Percentiles rank a stretch among this genome's conserved stretches.
Evolutionary conservation across 2,797 vertebrate genomes (phyloP).

Genomic region (Vireo griseus): DNA sequence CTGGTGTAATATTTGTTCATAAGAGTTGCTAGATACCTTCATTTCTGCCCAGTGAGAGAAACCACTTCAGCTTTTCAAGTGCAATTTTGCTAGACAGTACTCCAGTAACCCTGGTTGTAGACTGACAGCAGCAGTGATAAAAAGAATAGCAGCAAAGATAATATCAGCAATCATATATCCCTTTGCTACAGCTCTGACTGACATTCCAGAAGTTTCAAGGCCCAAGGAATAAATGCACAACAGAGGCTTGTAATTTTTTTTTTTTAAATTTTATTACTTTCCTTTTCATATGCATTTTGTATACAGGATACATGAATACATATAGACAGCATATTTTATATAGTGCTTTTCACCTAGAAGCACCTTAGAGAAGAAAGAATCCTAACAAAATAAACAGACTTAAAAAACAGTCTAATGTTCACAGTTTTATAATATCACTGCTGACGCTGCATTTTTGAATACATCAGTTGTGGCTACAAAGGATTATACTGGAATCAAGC

Average conservation of each 20-base stretch:
- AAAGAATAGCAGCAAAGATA: neutral
- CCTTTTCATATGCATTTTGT: neutral
- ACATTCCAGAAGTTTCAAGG: neutral
- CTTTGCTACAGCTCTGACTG: neutral
- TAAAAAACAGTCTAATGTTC: neutral
- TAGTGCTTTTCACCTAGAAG: neutral
- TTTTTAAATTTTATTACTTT: neutral
- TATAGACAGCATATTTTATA: neutral
- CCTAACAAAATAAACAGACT: neutral
- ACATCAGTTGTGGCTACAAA: neutral
- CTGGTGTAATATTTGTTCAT: neutral
- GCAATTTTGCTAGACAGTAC: neutral
- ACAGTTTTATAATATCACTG: neutral
- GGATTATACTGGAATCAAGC: neutral
- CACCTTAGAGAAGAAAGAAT: neutral
- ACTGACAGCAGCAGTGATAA: neutral
- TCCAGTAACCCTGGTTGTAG: neutral
- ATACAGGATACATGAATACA: neutral
- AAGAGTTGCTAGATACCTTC: neutral
- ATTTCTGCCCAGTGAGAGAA: neutral
- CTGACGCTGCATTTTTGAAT: neutral
- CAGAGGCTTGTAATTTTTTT: neutral
- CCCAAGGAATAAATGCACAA: neutral
- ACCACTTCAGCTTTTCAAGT: neutral
- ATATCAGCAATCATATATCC: neutral